A percentile compares a stretch with the other conserved stretches of the same genome.
Evolutionary conservation across 2,888 invertebrate genomes (phyloP).

Genomic region (Hirtodrosophila duncani): DNA sequence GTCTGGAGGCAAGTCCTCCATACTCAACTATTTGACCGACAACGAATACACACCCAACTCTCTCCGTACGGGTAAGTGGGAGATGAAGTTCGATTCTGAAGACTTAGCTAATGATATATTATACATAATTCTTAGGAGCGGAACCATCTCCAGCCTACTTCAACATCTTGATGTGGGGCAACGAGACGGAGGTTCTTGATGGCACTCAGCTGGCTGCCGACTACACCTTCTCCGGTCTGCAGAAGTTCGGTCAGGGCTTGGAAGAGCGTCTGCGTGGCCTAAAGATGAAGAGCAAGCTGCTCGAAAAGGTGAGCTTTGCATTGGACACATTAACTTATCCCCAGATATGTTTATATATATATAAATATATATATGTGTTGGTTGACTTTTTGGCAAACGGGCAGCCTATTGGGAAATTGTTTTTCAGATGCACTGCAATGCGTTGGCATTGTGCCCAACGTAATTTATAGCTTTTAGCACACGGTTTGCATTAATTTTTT

Average conservation of each 20-base stretch:
- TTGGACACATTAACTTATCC: too few relatives aligned
- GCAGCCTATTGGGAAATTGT: conserved; percentile 58
- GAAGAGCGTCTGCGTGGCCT: conserved; percentile 91
- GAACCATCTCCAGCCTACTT: conserved; percentile 96
- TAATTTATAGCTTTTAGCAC: conserved; percentile 46
- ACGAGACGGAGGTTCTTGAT: conserved; percentile 90
- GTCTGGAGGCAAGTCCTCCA: conserved; percentile 97
- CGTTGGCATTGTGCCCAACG: conserved; percentile 52
- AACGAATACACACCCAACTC: conserved; percentile 91
- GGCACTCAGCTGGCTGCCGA: conserved; percentile 97
- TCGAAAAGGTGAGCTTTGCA: conserved; percentile 88
- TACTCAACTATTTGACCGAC: conserved; percentile 93
- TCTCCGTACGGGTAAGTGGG: conserved; percentile 87
- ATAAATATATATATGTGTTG: background rate
- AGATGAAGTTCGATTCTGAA: background rate
- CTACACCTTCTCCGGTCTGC: conserved; percentile 94
- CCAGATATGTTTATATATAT: conserved; percentile 80
- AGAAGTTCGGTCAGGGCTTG: conserved; percentile 96
- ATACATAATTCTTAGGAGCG: conserved; percentile 83
- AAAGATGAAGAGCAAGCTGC: conserved; percentile 87
- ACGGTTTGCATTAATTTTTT: conserved; percentile 44
- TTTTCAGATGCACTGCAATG: conserved; percentile 25
- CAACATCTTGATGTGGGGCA: conserved; percentile 93
- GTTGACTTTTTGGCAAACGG: conserved; percentile 46
- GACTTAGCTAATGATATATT: background rate